These are phyloP conservation scores for Andrena camellia DNA, from an alignment of 2,888 invertebrate genomes.

Conservation along the genomic window DNA sequence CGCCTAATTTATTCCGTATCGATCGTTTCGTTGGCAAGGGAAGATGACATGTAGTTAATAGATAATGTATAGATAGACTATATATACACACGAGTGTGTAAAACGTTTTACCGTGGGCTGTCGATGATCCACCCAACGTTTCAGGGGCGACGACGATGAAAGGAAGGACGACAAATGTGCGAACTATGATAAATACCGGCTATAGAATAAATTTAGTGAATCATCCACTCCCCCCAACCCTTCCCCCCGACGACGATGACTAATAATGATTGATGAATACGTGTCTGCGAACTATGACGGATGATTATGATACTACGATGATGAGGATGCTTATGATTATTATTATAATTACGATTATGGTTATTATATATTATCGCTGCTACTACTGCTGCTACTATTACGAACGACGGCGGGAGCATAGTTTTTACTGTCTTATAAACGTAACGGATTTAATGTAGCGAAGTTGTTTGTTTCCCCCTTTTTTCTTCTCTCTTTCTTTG, in stretches of 20 bases:
- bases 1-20: conserved; percentile 71
- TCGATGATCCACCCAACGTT: conserved; percentile 11
- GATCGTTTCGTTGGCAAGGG: conserved; percentile 55
- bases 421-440: conserved; percentile 66
- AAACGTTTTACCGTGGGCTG: conserved; percentile 6
- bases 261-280: conserved; percentile 35
- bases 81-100: conserved; percentile 2
- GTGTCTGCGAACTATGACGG: conserved; percentile 32
- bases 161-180: neutral
- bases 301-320: conserved; percentile 31
- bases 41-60: conserved; percentile 19
- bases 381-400: conserved; percentile 39
- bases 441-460: conserved; percentile 62
- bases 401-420: conserved; percentile 52
- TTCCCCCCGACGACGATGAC: neutral
- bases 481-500: conserved; percentile 11
- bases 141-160: neutral
- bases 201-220: conserved; percentile 41
- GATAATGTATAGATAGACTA: conserved; percentile 1
- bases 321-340: conserved; percentile 34
- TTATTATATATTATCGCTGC: conserved; percentile 43
- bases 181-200: conserved; percentile 1
- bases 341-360: conserved; percentile 41
- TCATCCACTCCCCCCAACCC: neutral
- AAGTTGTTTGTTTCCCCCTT: conserved; percentile 39